Percentiles rank a stretch among this genome's conserved stretches.
Evolutionary conservation across 2,797 vertebrate genomes (phyloP).

Genomic region (Ptychobarbus kaznakovi): DNA sequence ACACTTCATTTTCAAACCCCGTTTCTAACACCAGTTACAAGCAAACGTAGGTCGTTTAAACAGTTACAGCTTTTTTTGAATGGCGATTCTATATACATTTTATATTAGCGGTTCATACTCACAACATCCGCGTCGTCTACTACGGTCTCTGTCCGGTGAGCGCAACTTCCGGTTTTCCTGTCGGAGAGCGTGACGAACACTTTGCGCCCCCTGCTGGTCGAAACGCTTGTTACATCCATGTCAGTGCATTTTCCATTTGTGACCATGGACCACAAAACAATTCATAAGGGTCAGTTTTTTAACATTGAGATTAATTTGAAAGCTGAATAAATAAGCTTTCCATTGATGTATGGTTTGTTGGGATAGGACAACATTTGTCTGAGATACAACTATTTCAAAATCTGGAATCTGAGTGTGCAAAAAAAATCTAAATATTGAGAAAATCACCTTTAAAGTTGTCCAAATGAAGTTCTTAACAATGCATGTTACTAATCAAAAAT

Average conservation of each 20-base stretch:
- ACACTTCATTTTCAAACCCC: no score
- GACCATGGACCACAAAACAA: not conserved
- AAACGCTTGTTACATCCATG: not conserved
- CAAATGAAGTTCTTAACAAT: not conserved
- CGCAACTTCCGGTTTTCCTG: conserved; percentile 35
- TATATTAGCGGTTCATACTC: not conserved
- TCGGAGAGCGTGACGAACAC: not conserved
- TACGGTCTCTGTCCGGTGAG: not conserved
- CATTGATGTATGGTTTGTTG: not conserved
- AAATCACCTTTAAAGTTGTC: not conserved
- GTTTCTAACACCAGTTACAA: not conserved
- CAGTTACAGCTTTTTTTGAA: not conserved
- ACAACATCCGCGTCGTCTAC: not conserved
- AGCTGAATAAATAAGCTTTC: not conserved
- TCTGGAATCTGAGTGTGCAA: not conserved
- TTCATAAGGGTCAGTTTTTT: not conserved
- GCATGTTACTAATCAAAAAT: not conserved
- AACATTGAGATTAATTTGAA: not conserved
- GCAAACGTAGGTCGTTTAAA: not conserved
- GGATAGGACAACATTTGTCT: not conserved
- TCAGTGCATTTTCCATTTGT: not conserved
- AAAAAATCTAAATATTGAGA: not conserved
- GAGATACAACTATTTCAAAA: not conserved
- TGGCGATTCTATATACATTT: not conserved
- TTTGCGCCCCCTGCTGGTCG: conserved; percentile 18